phyloP scores from a whole-genome alignment of 2,113 vertebrate genomes.

The Albula glossodonta region DNA sequence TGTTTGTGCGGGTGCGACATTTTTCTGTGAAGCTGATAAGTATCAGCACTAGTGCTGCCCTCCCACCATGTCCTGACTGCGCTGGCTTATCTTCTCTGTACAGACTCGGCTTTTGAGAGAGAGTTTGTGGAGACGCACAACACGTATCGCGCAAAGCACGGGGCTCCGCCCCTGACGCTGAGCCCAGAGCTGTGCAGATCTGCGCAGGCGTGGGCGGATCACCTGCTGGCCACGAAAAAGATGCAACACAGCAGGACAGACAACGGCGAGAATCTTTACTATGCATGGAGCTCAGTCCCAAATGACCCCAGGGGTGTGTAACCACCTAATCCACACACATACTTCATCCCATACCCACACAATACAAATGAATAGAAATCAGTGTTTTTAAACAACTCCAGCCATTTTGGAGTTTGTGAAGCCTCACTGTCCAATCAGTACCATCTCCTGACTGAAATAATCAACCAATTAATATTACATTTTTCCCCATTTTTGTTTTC shows the following conservation, averaged over 20 bases:
- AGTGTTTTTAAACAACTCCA: too few relatives aligned
- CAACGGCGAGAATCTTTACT: conserved; percentile 46
- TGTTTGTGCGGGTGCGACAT: too few relatives aligned
- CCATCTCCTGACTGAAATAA: too few relatives aligned
- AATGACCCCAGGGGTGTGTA: background rate
- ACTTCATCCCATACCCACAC: background rate
- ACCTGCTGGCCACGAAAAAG: conserved; percentile 23
- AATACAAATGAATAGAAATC: too few relatives aligned
- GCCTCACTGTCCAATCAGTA: too few relatives aligned
- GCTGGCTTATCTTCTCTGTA: background rate
- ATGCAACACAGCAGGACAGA: conserved; percentile 39
- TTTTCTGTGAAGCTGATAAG: too few relatives aligned
- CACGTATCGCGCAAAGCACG: conserved; percentile 35
- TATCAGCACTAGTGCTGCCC: too few relatives aligned
- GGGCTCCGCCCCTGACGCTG: conserved; percentile 38
- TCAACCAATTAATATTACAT: background rate
- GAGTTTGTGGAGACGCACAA: conserved; percentile 43
- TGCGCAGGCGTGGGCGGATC: conserved; percentile 43
- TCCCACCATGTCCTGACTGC: too few relatives aligned
- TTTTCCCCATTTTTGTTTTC: background rate
- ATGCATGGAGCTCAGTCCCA: conserved; percentile 39
- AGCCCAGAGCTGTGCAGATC: conserved; percentile 31
- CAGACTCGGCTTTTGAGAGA: conserved; percentile 29
- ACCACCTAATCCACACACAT: background rate
- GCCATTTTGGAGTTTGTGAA: too few relatives aligned